Evolutionary conservation across 2,888 invertebrate genomes (phyloP).

Genomic region (Metalampra italica): DNA sequence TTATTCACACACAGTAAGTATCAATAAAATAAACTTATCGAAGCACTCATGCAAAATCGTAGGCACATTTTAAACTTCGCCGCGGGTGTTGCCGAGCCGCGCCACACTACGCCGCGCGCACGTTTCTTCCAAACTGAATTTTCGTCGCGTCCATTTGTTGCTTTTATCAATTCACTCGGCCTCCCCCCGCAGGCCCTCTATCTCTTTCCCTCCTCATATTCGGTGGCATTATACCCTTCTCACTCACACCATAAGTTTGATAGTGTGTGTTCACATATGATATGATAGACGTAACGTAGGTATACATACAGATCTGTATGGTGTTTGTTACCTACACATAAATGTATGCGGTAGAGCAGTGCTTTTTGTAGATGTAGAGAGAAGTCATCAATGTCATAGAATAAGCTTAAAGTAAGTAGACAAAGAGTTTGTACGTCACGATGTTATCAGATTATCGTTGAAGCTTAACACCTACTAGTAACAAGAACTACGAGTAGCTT

Average conservation of each 20-base stretch:
- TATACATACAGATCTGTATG: slow-evolving; percentile 23
- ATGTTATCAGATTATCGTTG: not conserved
- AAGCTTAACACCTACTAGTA: too few relatives aligned
- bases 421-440: not conserved
- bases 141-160: slow-evolving; percentile 68
- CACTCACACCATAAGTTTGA: slow-evolving; percentile 31
- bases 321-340: slow-evolving; percentile 2
- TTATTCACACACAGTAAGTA: slow-evolving; percentile 21
- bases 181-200: slow-evolving; percentile 46
- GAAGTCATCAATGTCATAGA: slow-evolving; percentile 11
- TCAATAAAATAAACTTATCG: slow-evolving; percentile 41
- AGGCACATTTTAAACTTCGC: slow-evolving; percentile 66
- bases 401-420: slow-evolving; percentile 5
- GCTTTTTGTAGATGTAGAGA: slow-evolving; percentile 11
- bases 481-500: too few relatives aligned
- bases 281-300: slow-evolving; percentile 26
- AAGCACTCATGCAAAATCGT: slow-evolving; percentile 57
- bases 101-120: slow-evolving; percentile 42
- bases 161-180: slow-evolving; percentile 71
- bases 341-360: slow-evolving; percentile 14
- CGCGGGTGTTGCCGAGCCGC: slow-evolving; percentile 39
- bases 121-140: slow-evolving; percentile 67
- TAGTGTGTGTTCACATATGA: slow-evolving; percentile 1
- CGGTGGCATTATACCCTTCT: slow-evolving; percentile 32
- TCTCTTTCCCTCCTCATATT: slow-evolving; percentile 52